phyloP scores from a whole-genome alignment of 2,888 invertebrate species.

The Euspilapteryx auroguttella region DNA sequence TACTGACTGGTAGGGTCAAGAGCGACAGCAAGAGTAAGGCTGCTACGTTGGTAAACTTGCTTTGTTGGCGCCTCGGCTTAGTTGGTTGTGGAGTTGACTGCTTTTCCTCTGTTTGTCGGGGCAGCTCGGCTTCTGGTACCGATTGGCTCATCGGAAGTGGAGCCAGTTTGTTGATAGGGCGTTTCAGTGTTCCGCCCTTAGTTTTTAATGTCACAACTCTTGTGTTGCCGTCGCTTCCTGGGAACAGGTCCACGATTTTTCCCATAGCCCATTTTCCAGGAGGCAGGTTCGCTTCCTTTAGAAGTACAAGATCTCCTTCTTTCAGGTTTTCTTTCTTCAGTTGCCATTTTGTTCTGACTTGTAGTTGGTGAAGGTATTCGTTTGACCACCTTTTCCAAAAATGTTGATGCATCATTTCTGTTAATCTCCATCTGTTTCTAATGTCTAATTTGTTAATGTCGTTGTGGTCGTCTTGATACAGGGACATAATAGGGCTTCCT shows the following conservation, averaged over 20 bases:
- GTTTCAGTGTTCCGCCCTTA: conserved; percentile 5
- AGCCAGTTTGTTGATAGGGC: conserved; percentile 5
- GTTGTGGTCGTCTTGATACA: background rate
- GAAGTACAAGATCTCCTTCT: conserved; percentile 5
- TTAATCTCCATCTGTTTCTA: conserved; percentile 2
- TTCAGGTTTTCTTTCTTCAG: conserved; percentile 3
- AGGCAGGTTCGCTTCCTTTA: conserved; percentile 7
- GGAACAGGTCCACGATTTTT: conserved; percentile 5
- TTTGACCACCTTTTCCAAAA: conserved; percentile 9
- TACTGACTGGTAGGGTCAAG: too few species aligned
- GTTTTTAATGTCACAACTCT: conserved; percentile 8
- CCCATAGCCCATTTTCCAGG: conserved; percentile 7
- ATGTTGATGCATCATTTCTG: background rate
- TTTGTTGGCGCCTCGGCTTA: too few species aligned
- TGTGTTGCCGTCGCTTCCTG: conserved; percentile 7
- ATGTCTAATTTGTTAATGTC: too few species aligned
- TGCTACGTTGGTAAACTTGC: too few species aligned
- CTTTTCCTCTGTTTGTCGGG: background rate
- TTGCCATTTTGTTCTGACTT: conserved; percentile 6
- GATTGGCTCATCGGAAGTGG: too few species aligned
- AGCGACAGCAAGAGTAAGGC: too few species aligned
- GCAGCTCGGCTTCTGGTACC: background rate
- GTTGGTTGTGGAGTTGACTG: background rate
- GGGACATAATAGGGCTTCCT: background rate
- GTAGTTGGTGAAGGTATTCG: conserved; percentile 5